These are phyloP conservation scores for Sweltsa coloradensis DNA, from an alignment of 1,140 invertebrate species.

Conservation along the genomic window DNA sequence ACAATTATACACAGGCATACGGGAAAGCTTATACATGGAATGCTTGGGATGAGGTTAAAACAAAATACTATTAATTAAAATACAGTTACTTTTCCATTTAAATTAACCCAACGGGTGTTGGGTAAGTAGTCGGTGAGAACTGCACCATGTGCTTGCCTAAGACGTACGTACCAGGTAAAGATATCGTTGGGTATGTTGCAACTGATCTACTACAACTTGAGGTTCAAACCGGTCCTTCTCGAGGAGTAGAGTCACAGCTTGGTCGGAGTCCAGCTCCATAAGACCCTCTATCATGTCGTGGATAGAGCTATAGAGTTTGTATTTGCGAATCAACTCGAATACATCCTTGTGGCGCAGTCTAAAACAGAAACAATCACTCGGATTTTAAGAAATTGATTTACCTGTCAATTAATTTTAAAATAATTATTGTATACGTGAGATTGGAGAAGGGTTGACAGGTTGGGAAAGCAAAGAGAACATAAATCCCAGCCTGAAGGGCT, in stretches of 20 bases:
- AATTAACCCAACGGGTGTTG: background rate
- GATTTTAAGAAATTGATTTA: slow-evolving; percentile 11
- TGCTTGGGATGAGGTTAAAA: background rate
- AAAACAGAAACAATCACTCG: slow-evolving; percentile 23
- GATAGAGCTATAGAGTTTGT: slow-evolving; percentile 69
- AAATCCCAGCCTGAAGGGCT: too few relatives aligned
- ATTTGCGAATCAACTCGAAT: slow-evolving; percentile 73
- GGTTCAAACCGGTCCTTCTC: slow-evolving; percentile 69
- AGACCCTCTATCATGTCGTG: slow-evolving; percentile 79
- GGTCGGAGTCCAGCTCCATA: slow-evolving; percentile 77
- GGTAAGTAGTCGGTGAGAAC: background rate
- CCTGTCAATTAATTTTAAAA: background rate
- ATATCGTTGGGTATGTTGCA: slow-evolving; percentile 60
- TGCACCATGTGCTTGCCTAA: slow-evolving; percentile 1
- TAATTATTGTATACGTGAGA: background rate
- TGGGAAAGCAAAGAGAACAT: too few relatives aligned
- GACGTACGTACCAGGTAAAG: slow-evolving; percentile 49
- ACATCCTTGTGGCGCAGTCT: slow-evolving; percentile 63
- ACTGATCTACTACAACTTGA: slow-evolving; percentile 67
- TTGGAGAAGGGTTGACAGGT: too few relatives aligned
- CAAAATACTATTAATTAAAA: background rate
- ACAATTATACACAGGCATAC: slow-evolving; percentile 2
- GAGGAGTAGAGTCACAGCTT: slow-evolving; percentile 72
- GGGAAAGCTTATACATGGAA: background rate
- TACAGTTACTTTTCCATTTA: background rate